Conservation (phyloP, 2,113 vertebrate genomes). For the Eurypyga helias region DNA sequence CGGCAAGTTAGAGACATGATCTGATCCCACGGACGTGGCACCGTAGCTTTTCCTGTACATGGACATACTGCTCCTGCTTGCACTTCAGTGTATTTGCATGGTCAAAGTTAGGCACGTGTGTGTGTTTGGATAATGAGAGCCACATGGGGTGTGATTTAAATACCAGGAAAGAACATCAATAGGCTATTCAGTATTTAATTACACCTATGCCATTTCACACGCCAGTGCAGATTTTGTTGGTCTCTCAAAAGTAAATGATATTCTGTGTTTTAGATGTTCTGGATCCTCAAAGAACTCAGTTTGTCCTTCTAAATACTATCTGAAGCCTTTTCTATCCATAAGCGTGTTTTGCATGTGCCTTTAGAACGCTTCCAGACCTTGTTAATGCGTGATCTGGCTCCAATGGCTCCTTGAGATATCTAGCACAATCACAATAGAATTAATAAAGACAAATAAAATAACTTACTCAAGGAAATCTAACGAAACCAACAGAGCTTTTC, state of each 20-base stretch:
- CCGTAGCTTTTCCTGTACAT: neutral
- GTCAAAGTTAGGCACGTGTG: neutral
- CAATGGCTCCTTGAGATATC: neutral
- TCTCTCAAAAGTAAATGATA: neutral
- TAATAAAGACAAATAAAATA: neutral
- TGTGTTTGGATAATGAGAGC: neutral
- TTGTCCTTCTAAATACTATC: neutral
- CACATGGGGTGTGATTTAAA: neutral
- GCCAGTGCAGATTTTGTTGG: neutral
- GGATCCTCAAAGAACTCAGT: neutral
- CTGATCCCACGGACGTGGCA: neutral
- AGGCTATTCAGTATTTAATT: neutral
- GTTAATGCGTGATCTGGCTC: neutral
- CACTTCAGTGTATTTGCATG: neutral
- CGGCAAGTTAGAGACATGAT: neutral
- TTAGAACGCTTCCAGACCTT: neutral
- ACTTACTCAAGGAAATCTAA: neutral
- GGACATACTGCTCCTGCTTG: neutral
- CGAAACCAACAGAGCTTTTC: neutral
- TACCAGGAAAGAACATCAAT: neutral
- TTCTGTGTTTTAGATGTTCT: neutral
- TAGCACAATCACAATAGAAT: neutral
- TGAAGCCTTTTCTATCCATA: neutral
- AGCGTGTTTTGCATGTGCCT: neutral
- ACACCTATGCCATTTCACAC: neutral